Conservation (phyloP, 2,888 invertebrate species). For the Gymnocheta viridis region DNA sequence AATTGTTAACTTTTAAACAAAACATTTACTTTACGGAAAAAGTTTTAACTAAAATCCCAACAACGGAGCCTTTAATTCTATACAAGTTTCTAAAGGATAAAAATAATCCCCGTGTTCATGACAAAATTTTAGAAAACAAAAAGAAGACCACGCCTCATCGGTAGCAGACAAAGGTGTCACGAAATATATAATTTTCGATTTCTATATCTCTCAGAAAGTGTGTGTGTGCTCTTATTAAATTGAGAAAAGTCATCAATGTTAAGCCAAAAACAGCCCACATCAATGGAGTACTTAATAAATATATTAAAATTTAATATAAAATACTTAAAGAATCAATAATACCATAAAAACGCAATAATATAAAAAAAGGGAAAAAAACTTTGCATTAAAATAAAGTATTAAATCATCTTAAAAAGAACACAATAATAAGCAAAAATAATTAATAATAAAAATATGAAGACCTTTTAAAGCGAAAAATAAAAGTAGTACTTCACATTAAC, state of each 20-base stretch:
- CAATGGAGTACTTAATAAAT: constrained; percentile 80
- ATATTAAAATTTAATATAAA: constrained; percentile 81
- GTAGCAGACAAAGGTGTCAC: constrained; percentile 74
- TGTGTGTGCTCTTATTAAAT: not conserved
- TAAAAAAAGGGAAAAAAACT: constrained; percentile 23
- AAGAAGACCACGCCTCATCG: constrained; percentile 82
- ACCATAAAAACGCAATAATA: constrained; percentile 28
- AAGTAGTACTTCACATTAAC: not conserved
- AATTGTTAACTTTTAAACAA: constrained; percentile 44
- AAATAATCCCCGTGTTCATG: constrained; percentile 62
- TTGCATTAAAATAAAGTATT: constrained; percentile 33
- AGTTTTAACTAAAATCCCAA: constrained; percentile 78
- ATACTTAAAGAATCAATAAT: constrained; percentile 80
- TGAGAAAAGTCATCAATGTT: constrained; percentile 55
- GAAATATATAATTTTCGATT: constrained; percentile 46
- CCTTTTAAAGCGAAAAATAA: not conserved
- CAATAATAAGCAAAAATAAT: constrained; percentile 1
- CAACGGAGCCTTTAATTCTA: constrained; percentile 81
- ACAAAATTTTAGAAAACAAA: constrained; percentile 69
- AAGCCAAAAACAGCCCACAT: constrained; percentile 61
- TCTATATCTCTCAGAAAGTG: not conserved
- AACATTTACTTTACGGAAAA: constrained; percentile 69
- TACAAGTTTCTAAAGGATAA: constrained; percentile 68
- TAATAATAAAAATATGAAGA: not conserved
- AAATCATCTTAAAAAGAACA: constrained; percentile 1